These are phyloP conservation scores for Ambastaia sidthimunki DNA, from an alignment of 2,797 vertebrate genomes.

Conservation along the genomic window DNA sequence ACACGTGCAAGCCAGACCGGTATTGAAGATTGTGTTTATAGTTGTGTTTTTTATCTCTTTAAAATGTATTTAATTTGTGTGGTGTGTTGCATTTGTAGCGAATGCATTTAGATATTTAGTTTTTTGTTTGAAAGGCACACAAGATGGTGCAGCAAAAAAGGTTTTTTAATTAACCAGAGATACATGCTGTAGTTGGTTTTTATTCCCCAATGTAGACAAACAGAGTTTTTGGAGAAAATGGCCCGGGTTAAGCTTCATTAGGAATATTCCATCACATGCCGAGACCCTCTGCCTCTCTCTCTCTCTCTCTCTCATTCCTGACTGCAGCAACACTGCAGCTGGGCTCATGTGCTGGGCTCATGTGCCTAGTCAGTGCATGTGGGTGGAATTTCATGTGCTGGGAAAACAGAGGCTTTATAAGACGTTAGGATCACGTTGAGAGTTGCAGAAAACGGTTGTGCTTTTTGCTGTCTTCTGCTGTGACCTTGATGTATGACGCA, in stretches of 20 bases:
- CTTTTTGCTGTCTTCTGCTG: neutral
- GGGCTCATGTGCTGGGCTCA: slow-evolving; percentile 27
- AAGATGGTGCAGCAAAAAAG: neutral
- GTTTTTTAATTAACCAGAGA: neutral
- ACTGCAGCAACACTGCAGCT: slow-evolving; percentile 46
- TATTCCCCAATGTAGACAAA: neutral
- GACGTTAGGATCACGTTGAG: slow-evolving; percentile 12
- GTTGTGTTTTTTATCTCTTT: neutral
- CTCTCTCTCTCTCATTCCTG: slow-evolving; percentile 21
- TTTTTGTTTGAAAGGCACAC: neutral
- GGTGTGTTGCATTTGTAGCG: neutral
- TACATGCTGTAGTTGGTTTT: neutral
- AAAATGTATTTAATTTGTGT: neutral
- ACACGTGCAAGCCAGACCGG: slow-evolving; percentile 35
- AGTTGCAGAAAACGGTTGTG: neutral
- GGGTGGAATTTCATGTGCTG: slow-evolving; percentile 46
- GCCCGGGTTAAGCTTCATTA: neutral
- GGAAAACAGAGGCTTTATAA: slow-evolving; percentile 20
- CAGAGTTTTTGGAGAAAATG: neutral
- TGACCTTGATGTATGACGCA: neutral
- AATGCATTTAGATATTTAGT: neutral
- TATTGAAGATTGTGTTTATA: neutral
- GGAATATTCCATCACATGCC: slow-evolving; percentile 42
- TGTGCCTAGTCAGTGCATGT: slow-evolving; percentile 23
- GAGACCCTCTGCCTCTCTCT: slow-evolving; percentile 19